Evolutionary conservation across 2,797 vertebrate genomes (phyloP), one percentile per base, ranked within the genome.

Genomic region (Phyllotis vaccarum): DNA sequence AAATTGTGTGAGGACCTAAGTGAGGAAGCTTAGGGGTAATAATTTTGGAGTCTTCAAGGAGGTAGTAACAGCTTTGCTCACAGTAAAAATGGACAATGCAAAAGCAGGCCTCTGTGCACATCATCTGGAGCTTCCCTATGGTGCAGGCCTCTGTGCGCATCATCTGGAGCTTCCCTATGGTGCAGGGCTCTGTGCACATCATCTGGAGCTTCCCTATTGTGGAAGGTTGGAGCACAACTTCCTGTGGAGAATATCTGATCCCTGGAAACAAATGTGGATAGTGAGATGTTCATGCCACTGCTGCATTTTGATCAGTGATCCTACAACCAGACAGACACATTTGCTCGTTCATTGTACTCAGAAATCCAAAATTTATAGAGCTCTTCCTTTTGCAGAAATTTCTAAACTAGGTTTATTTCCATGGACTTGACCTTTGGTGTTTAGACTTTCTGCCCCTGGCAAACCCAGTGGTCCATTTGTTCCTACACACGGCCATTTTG

Each of bases 401-500:
- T 90, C 91, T 95, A 95, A 97, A 97, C 97, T 88, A 97, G 97
- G 97, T 98, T 97, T 96, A 97, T 98, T 98, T 98, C 97, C 97
- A 96, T 92, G 88, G 91, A 90, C 94, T 97, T 98, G 98, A 98
- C 97, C 97, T 97, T 96, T 80, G 83, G 16, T 27, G 0, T 76
- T 86, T 80, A 97, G 95, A 90, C 86, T 96, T 95, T 98, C 86
- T 97, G 97, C 95, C 90, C 93, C 90, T 97, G 98, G 98, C 97
- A 98, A 96, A 87, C 87, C 83, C 29, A 94, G 97, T 83, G 94
- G 94, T 90, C 90, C 93, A 93, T 98, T 98, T 93, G 97, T 97
- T 98, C 97, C 98, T 98, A 96, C 95, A 98, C 98, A 98, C 90
- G 43, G 98, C 98, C 98, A 98, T 97, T 96, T 98, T 98, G 98